phyloP scores from a whole-genome alignment of 2,888 invertebrate species.

The Meiosimyza decipiens region DNA sequence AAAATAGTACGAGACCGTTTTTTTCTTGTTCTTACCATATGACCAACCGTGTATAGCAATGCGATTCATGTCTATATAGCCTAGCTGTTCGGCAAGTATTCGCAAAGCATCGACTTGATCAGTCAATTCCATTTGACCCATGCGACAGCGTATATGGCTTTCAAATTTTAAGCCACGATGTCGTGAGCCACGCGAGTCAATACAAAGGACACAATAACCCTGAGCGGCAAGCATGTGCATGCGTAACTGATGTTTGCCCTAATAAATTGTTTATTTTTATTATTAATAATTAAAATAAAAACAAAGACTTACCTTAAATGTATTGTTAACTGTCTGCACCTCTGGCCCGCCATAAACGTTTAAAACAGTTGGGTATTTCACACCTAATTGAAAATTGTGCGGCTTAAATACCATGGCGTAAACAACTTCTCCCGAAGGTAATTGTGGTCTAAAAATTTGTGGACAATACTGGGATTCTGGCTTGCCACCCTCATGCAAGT shows the following conservation, averaged over 20 bases:
- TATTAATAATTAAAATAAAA: slow-evolving; percentile 41
- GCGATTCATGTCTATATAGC: slow-evolving; percentile 90
- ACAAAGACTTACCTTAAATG: slow-evolving; percentile 78
- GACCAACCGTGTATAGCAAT: slow-evolving; percentile 99
- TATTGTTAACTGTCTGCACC: slow-evolving; percentile 96
- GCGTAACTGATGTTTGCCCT: slow-evolving; percentile 90
- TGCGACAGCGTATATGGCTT: slow-evolving; percentile 85
- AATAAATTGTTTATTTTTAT: background rate
- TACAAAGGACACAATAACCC: slow-evolving; percentile 95
- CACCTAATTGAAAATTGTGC: slow-evolving; percentile 72
- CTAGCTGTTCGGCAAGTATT: slow-evolving; percentile 84
- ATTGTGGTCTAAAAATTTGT: slow-evolving; percentile 77
- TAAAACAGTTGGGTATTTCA: slow-evolving; percentile 89
- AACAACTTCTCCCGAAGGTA: slow-evolving; percentile 76
- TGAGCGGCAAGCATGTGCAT: slow-evolving; percentile 95
- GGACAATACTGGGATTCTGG: slow-evolving; percentile 75
- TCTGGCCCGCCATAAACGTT: slow-evolving; percentile 99
- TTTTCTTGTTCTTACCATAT: slow-evolving; percentile 75
- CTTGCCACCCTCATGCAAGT: slow-evolving; percentile 74
- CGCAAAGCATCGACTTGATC: slow-evolving; percentile 96
- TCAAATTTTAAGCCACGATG: slow-evolving; percentile 94
- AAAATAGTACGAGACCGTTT: background rate
- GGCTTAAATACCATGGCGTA: slow-evolving; percentile 94
- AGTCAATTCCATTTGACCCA: slow-evolving; percentile 93
- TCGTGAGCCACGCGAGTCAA: slow-evolving; percentile 95